Base-by-base conservation (phyloP, 2,888 invertebrate species). In the Drosophila neutralis region DNA sequence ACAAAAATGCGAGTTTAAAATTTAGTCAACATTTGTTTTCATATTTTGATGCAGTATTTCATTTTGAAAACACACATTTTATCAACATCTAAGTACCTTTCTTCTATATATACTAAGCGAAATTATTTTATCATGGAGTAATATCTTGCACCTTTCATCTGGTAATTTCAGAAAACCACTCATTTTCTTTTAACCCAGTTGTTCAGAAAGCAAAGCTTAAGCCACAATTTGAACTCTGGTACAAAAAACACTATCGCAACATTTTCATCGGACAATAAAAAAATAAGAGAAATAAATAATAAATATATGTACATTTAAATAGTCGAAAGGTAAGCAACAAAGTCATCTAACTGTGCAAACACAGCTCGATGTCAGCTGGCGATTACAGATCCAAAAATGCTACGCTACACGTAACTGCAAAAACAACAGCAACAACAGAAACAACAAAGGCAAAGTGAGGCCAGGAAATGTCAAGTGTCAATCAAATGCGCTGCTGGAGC, bases 381-480 rank as follows among this genome's bases (percentile, higher is more conserved):
- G 84, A 81, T 81, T 79, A 79, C 59, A 73, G 62, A 36, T n/a
- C 35, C 35, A 38, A 64, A 69, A 69, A 82, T 71, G 80, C 83
- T 72, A 69, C 63, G 80, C 73, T 69, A 69, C 31, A 67, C 60
- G 49, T 40, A 77, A 74, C 72, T 67, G 87, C 69, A 48, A 67
- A 48, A 49, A 15, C 36, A 42, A 51, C 6, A 21, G 18, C 15
- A 48, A 29, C 11, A 51, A 33, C 31, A 48, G 11, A 21, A 66
- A 35, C 45, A 53, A 31, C 15, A 10, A 42, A 57, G 48, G 35
- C 72, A 45, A 7, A 7, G 13, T 45, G 21, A 45, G 45, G 45
- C 61, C 71, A 70, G 59, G 49, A 87, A 84, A 87, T 84, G 90
- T 82, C 89, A 84, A 80, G 77, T 85, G 88, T 78, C 91, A 90